Evolutionary conservation across 2,113 vertebrate species (phyloP), one percentile per base, ranked within the genome.

Genomic region (Hoplias malabaricus): DNA sequence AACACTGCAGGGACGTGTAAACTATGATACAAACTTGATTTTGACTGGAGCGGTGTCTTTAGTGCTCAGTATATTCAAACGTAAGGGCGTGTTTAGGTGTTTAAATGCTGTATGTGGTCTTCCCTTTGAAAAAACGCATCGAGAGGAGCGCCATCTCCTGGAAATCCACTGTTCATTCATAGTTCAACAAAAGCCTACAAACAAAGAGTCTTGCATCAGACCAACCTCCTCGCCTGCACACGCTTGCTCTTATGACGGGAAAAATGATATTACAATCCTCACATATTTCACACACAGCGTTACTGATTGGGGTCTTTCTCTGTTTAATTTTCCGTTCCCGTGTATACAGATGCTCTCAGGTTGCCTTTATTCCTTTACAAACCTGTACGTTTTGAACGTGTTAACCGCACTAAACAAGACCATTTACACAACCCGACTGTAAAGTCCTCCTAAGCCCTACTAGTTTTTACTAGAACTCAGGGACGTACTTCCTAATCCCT

Each of bases 121-220:
- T 61, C 5, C 31, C 34, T 65, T 54, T 48, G 10, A 48, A 42
- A 48, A 0, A 63, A 36, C 62, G 31, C 46, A 73, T 23, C 19
- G 21, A 62, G n/a, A 1, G 31, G 7, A 13, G 69, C 81, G 81
- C 73, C 77, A 4, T 42, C 81, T 83, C 31, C 14, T 5, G 77
- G 72, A 38, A 3, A 13, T n/a, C 48, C 4, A 21, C 5, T 1
- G 23, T 23, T 46, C 3, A 79, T 53, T 36, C 54, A 0, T 56
- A 29, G n/a, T 71, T 68, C 23, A 76, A 79, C 50, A 80, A 80
- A 80, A 50, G 62, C 77, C 59, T 75, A 72, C 68, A 83, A 82
- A 77, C 70, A 83, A 83, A 83, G 77, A 73, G 48, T 77, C 73
- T 72, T 73, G 63, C 81, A 77, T 77, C 81, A 80, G 33, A 72